Base-by-base conservation (phyloP, 1,140 invertebrate species). In the Drosophila rufa region DNA sequence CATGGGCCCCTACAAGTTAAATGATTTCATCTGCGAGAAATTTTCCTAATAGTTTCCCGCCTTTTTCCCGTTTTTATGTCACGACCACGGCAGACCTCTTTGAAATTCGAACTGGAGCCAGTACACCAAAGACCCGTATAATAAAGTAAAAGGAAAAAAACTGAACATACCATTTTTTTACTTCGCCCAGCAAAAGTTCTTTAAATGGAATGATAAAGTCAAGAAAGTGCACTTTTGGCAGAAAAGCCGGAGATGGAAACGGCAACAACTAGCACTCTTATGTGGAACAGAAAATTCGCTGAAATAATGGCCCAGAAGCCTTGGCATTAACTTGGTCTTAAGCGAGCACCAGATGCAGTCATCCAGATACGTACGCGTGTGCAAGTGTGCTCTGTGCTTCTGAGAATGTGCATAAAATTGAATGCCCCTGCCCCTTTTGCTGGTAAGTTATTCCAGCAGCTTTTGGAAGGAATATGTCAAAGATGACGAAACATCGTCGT, bases 221-320 rank as follows among this genome's bases (percentile, higher is more conserved):
- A 58, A 58, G 46, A 53, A 38, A 47, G 43, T 15, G 27, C 19
- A n/a, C 38, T 59, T 42, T n/a, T 43, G 25, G 43, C 42, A 46
- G 12, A 30, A 19, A 40, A 65, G 11, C 27, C 38, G 48, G 9
- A 42, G 19, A 60, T 17, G 30, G 30, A 67, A 69, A 55, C 43
- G 46, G 70, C 57, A 38, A 30, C 33, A 62, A 58, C 51, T 43
- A 22, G 25, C 66, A 53, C 57, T 57, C 42, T 50, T 76, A 62
- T 73, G 60, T 71, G 64, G 58, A 73, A 53, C 47, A 59, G 77
- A 62, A 79, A 73, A 73, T 58, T 66, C 75, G 70, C 66, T 69
- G 51, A 86, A 87, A 86, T 82, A 87, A 87, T 87, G 83, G 83
- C 67, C 66, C 82, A 68, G 70, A 80, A 85, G 82, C 80, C 83